Evolutionary conservation across 2,113 vertebrate species (phyloP), one percentile per base, ranked within the genome.

Genomic region (Thinocorus orbignyianus): DNA sequence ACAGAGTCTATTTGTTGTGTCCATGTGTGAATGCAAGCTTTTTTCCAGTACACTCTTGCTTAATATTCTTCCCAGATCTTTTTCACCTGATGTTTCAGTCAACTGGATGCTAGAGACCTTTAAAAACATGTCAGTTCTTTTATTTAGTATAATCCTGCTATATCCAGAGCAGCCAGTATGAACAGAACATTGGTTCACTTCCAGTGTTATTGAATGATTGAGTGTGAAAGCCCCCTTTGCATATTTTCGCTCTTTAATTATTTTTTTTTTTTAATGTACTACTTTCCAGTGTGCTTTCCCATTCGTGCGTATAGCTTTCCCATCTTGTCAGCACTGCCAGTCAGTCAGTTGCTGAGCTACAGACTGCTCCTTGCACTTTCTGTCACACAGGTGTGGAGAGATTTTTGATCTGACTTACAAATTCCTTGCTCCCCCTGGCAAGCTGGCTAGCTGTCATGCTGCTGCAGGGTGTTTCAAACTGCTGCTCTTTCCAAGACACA

Each of bases 251-350:
- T 35, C 26, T 61, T 23, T 5, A 24, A 7, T 57, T 72, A 6
- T 57, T 72, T 94, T 96, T 44, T 76, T 78, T 23, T 71, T 69
- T 6, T 12, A 60, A 86, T 20, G 61, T 39, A 73, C 71, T 65
- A 12, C 51, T 94, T 92, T 78, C 68, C 91, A 95, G 84, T 93
- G 86, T 94, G 85, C 93, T 97, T 96, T 96, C 91, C 90, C 95
- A 84, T 39, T 52, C 0, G 2, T 81, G 91, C 35, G 1, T 90
- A 28, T 9, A 93, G 81, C 44, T 91, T 72, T 94, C 81, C 91
- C 80, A 19, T 68, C 87, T 74, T 92, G 85, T 96, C 92, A 90
- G 95, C 87, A 44, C 78, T 88, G 84, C 74, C 91, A 61, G 44
- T 89, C 90, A 86, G 70, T 88, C 65, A 81, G 84, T 41, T 51